A percentile compares a stretch with the other conserved stretches of the same genome.
phyloP scores from a whole-genome alignment of 2,113 vertebrate genomes.

The Nibea coibor region DNA sequence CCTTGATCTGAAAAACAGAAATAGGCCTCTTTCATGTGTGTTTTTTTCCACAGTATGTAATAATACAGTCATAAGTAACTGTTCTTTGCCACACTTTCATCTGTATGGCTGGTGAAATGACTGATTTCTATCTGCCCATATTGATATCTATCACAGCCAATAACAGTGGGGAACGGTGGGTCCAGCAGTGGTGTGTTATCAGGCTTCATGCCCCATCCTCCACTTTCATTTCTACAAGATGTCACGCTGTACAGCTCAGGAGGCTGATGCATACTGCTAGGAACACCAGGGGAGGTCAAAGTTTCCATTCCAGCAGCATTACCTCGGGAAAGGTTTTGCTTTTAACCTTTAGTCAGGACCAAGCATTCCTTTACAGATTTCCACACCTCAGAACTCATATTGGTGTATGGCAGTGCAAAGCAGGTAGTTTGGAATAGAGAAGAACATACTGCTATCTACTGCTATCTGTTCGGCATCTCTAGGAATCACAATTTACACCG shows the following conservation, averaged over 20 bases:
- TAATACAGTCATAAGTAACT: constrained; percentile 48
- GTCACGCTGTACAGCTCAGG: not conserved
- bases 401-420: not conserved
- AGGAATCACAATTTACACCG: not conserved
- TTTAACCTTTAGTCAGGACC: not conserved
- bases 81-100: constrained; percentile 45
- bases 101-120: constrained; percentile 53
- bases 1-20: constrained; percentile 23
- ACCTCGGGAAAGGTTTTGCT: not conserved
- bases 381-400: not conserved
- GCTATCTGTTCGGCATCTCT: not conserved
- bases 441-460: not conserved
- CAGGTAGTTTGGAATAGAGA: not conserved
- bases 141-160: constrained; percentile 55
- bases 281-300: constrained; percentile 21
- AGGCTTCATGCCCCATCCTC: constrained; percentile 6
- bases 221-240: constrained; percentile 44
- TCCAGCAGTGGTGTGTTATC: constrained; percentile 44
- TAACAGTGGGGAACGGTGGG: constrained; percentile 20
- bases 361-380: not conserved
- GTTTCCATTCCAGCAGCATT: constrained; percentile 4
- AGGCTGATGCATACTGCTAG: not conserved
- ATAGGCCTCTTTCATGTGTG: not conserved
- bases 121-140: constrained; percentile 59
- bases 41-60: constrained; percentile 3